These are phyloP conservation scores for Homalodisca vitripennis DNA, from an alignment of 1,140 invertebrate genomes.

Conservation along the genomic window DNA sequence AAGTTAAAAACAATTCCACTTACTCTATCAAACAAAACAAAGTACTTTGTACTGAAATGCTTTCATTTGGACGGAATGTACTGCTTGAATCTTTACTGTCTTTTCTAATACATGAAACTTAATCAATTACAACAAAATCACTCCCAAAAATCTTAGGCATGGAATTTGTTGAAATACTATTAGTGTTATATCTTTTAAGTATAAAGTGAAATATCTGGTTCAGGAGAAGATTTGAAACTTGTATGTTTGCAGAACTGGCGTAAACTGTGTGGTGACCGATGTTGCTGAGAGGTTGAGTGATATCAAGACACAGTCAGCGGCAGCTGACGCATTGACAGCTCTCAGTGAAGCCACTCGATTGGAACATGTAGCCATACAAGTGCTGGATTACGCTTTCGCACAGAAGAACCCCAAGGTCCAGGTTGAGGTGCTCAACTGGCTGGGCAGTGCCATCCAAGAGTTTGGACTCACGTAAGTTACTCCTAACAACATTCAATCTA, in stretches of 20 bases:
- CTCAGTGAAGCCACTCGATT: conserved; percentile 76
- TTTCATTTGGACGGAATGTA: too few relatives aligned
- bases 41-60: too few relatives aligned
- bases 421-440: conserved; percentile 79
- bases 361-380: conserved; percentile 70
- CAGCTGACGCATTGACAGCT: conserved; percentile 68
- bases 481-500: neutral
- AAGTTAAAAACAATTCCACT: too few relatives aligned
- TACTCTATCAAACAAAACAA: too few relatives aligned
- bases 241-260: conserved; percentile 56
- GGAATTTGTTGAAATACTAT: too few relatives aligned
- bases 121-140: too few relatives aligned
- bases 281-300: conserved; percentile 85
- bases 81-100: too few relatives aligned
- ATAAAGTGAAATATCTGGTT: too few relatives aligned
- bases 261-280: conserved; percentile 73
- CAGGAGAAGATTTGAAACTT: neutral
- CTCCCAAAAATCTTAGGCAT: too few relatives aligned
- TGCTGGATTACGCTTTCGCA: conserved; percentile 70
- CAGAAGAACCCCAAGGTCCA: conserved; percentile 93
- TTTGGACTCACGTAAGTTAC: conserved; percentile 75
- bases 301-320: conserved; percentile 70
- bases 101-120: too few relatives aligned
- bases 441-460: conserved; percentile 72
- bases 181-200: too few relatives aligned